Evolutionary conservation across 1,140 invertebrate species (phyloP).

Genomic region (Drosophila repletoides): DNA sequence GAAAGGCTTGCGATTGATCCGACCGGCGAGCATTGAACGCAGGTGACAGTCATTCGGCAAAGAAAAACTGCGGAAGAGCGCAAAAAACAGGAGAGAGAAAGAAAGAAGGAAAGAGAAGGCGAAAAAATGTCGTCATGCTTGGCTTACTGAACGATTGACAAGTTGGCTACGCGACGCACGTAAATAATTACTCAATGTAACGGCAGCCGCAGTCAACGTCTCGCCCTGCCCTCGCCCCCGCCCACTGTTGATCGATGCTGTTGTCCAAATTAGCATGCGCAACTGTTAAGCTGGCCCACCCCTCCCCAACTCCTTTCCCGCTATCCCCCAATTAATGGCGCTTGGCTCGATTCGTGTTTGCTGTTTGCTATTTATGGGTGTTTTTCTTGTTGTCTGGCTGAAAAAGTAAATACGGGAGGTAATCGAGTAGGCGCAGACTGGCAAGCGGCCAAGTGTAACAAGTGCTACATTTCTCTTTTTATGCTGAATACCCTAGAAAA

Average conservation of each 20-base stretch:
- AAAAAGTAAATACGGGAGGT: constrained; percentile 65
- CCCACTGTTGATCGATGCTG: constrained; percentile 47
- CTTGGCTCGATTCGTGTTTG: constrained; percentile 23
- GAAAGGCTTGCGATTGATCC: constrained; percentile 68
- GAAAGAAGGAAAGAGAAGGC: constrained; percentile 9
- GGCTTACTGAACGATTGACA: constrained; percentile 48
- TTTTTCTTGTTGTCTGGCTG: constrained; percentile 29
- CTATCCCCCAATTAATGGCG: constrained; percentile 10
- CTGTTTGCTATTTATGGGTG: constrained; percentile 39
- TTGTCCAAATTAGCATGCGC: constrained; percentile 68
- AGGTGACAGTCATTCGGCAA: constrained; percentile 37
- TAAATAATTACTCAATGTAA: constrained; percentile 43
- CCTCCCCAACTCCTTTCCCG: background rate
- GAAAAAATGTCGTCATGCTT: constrained; percentile 52
- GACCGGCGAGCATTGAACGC: constrained; percentile 57
- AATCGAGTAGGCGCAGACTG: constrained; percentile 35
- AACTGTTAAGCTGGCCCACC: constrained; percentile 43
- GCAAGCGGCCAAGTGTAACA: constrained; percentile 60
- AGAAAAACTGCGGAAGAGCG: constrained; percentile 47
- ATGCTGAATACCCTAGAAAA: too few species aligned
- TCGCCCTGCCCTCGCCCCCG: background rate
- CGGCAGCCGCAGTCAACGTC: constrained; percentile 5
- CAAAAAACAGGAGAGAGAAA: constrained; percentile 13
- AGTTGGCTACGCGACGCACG: constrained; percentile 31
- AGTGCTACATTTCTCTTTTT: constrained; percentile 64